Base-by-base conservation (phyloP, 2,113 vertebrate genomes). In the Centropristis striata region DNA sequence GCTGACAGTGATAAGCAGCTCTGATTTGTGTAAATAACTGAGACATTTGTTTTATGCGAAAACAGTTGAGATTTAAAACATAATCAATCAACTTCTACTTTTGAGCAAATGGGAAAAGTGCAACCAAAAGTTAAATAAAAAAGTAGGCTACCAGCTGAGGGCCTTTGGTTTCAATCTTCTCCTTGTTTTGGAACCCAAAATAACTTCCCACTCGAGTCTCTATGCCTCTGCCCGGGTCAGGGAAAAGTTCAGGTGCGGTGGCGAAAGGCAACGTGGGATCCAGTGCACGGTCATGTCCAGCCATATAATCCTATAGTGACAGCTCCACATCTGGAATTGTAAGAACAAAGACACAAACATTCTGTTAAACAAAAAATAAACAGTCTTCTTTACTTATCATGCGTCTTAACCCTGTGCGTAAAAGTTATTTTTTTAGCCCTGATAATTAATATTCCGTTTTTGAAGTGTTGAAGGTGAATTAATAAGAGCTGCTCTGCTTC, bases 201-300 rank as follows among this genome's bases (percentile, higher is more conserved):
- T 78, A 82, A 73, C 49, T 73, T 64, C 63, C 63, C 71, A 79
- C 82, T 77, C 76, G 59, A 65, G 71, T 74, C 46, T 78, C 55
- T 32, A 1, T 61, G 69, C 63, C 32, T 78, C 70, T 72, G 75
- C 42, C 72, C 68, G 82, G 89, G 89, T 92, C 92, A 94, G 47
- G 61, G 79, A 86, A 89, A 69, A 90, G 88, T 90, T 92, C 88
- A 93, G 87, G 88, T 90, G 84, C 64, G 49, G 71, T 90, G 86
- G 78, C 78, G 75, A 92, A 83, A 93, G 77, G 66, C 76, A 72
- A 69, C 49, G 67, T 54, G 77, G 66, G 77, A 83, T 66, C 71
- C 66, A 72, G 36, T 73, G 75, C 71, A 54, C 28, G 21, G 71
- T 59, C 81, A 80, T 4, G 72, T 73, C 75, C 39, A 73, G 23